phyloP scores from a whole-genome alignment of 2,113 vertebrate genomes.

The Melanocharis versteri region DNA sequence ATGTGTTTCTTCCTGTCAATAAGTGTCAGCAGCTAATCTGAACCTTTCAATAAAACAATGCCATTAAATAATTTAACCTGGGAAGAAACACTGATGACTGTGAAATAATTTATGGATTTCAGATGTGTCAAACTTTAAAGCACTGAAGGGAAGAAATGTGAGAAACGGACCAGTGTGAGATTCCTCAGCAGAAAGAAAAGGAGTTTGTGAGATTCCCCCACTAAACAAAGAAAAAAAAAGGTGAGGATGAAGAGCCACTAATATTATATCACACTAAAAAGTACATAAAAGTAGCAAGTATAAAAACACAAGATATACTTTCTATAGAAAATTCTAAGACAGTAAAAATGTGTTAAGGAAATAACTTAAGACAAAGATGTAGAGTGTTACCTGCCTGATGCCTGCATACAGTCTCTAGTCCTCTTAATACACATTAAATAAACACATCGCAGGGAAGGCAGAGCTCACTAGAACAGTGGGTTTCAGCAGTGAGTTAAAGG shows the following conservation, averaged over 20 bases:
- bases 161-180: not conserved
- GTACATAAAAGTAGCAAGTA: not conserved
- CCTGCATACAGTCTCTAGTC: not conserved
- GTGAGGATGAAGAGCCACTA: not conserved
- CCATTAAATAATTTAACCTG: constrained; percentile 75
- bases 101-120: constrained; percentile 75
- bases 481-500: not conserved
- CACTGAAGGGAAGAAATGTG: constrained; percentile 7
- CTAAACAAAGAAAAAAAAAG: not conserved
- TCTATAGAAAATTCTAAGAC: not conserved
- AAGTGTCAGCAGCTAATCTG: constrained; percentile 72
- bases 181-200: not conserved
- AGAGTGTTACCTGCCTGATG: not conserved
- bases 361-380: not conserved
- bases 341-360: not conserved
- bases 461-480: not conserved
- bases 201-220: not conserved
- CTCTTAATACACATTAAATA: not conserved
- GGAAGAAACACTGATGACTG: constrained; percentile 56
- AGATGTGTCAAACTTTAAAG: constrained; percentile 69
- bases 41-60: constrained; percentile 74
- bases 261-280: not conserved
- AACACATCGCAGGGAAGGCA: not conserved
- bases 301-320: not conserved
- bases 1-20: constrained; percentile 68